These are phyloP conservation scores for Acipenser oxyrinchus DNA, from an alignment of 2,797 vertebrate species.

Conservation along the genomic window DNA sequence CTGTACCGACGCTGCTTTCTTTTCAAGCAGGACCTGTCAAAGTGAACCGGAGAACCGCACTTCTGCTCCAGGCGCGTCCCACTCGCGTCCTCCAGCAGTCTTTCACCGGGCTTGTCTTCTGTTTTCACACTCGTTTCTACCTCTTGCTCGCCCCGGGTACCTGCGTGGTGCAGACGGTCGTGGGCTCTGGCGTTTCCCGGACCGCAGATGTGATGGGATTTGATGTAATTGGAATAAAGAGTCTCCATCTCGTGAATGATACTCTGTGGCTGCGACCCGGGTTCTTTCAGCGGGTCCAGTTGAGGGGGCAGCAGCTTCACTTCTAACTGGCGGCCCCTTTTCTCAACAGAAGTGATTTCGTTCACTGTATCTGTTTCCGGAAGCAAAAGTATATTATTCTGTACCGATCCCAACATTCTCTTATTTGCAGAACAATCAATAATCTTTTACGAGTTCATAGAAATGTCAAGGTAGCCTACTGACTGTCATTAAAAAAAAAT, in stretches of 20 bases:
- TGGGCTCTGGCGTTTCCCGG: not conserved
- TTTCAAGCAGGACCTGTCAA: not conserved
- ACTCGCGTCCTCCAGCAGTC: not conserved
- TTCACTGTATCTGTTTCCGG: too few relatives aligned
- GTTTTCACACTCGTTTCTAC: not conserved
- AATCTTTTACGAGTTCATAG: too few relatives aligned
- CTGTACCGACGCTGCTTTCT: constrained; percentile 43
- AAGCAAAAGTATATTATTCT: too few relatives aligned
- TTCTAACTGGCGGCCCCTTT: not conserved
- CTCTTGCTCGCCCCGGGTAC: too few relatives aligned
- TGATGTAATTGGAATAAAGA: not conserved
- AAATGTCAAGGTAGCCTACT: too few relatives aligned
- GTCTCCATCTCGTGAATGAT: constrained; percentile 1
- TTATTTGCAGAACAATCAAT: too few relatives aligned
- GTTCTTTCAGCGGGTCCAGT: not conserved
- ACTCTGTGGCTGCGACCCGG: not conserved
- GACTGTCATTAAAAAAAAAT: too few relatives aligned
- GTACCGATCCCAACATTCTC: too few relatives aligned
- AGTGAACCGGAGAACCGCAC: not conserved
- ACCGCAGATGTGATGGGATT: constrained; percentile 11
- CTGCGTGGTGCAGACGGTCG: not conserved
- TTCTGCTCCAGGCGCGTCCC: not conserved
- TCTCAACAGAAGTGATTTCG: not conserved
- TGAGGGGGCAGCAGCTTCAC: not conserved
- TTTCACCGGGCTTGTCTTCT: not conserved